These are phyloP conservation scores for Macrosiphum euphorbiae DNA, from an alignment of 2,888 invertebrate species.

Conservation along the genomic window DNA sequence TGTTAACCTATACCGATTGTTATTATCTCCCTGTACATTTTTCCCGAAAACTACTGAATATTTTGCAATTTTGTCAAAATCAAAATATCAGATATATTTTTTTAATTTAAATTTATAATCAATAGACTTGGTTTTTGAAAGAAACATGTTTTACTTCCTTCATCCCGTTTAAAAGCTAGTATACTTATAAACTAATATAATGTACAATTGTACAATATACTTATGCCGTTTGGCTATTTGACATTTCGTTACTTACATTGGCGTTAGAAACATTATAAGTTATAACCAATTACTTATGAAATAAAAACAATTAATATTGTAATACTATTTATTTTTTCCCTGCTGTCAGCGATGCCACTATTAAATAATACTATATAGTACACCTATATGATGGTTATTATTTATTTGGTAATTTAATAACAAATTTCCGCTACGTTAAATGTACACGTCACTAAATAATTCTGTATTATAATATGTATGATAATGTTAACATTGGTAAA, in stretches of 20 bases:
- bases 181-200: constrained; percentile 7
- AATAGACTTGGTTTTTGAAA: not conserved
- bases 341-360: not conserved
- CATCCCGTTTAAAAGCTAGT: not conserved
- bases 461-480: not conserved
- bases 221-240: not conserved
- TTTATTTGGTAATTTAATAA: not conserved
- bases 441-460: not conserved
- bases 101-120: not conserved
- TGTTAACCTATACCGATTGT: constrained; percentile 49
- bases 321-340: not conserved
- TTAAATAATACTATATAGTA: not conserved
- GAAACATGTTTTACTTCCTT: not conserved
- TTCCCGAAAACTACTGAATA: not conserved
- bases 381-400: not conserved
- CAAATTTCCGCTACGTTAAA: not conserved
- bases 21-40: constrained; percentile 45
- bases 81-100: not conserved
- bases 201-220: not conserved
- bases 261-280: not conserved
- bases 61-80: not conserved
- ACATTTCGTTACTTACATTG: not conserved
- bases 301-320: not conserved
- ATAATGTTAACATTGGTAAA: not conserved
- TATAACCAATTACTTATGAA: not conserved